Evolutionary conservation across 2,888 invertebrate species (phyloP).

Genomic region (Lysandra bellargus): DNA sequence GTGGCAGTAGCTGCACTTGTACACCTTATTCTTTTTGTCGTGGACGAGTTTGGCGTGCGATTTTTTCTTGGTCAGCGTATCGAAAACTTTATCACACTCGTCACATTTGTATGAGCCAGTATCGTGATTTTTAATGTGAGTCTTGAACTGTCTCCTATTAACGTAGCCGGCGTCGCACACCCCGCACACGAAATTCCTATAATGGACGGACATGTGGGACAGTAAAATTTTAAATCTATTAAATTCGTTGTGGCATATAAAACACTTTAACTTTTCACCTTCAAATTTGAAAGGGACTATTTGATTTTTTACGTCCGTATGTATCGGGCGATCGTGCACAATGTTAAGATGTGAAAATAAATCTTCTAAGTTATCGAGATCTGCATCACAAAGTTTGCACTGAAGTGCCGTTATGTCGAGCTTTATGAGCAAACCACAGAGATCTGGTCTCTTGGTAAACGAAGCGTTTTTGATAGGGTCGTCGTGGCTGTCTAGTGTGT

Average conservation of each 20-base stretch:
- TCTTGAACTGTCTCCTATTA: slow-evolving; percentile 41
- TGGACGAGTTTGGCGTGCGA: slow-evolving; percentile 43
- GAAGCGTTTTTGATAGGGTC: slow-evolving; percentile 43
- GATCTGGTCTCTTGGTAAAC: slow-evolving; percentile 49
- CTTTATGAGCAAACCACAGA: slow-evolving; percentile 51
- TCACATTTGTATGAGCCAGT: slow-evolving; percentile 44
- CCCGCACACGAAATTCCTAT: slow-evolving; percentile 54
- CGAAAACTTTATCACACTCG: slow-evolving; percentile 43
- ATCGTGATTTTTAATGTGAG: slow-evolving; percentile 42
- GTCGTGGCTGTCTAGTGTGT: slow-evolving; percentile 48
- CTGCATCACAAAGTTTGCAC: slow-evolving; percentile 50
- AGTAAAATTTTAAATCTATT: slow-evolving; percentile 46
- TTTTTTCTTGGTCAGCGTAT: slow-evolving; percentile 40
- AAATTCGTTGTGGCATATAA: slow-evolving; percentile 47
- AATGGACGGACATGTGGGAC: slow-evolving; percentile 57
- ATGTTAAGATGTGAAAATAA: slow-evolving; percentile 57
- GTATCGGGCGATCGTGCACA: slow-evolving; percentile 53
- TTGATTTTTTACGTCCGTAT: slow-evolving; percentile 60
- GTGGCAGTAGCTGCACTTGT: slow-evolving; percentile 44
- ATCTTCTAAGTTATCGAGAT: slow-evolving; percentile 49
- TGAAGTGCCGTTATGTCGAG: slow-evolving; percentile 51
- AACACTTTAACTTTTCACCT: slow-evolving; percentile 47
- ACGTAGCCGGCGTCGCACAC: slow-evolving; percentile 48
- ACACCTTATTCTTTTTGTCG: slow-evolving; percentile 36
- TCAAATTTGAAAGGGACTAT: slow-evolving; percentile 53